These are phyloP conservation scores for Mizuhopecten yessoensis DNA, from an alignment of 1,140 invertebrate genomes.

Conservation along the genomic window DNA sequence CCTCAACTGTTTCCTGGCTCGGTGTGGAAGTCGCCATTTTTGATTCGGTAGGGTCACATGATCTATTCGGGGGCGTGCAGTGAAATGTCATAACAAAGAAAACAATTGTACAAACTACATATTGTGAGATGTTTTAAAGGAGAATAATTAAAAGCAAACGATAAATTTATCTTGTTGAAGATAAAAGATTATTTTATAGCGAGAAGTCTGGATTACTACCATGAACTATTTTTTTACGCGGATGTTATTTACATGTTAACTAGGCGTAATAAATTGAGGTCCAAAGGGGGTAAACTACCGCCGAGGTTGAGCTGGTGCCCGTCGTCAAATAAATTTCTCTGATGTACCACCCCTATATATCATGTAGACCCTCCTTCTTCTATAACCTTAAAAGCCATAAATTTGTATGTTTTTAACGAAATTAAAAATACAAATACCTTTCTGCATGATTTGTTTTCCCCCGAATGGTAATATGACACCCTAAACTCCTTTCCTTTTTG, in stretches of 20 bases:
- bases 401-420: no score
- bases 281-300: background rate
- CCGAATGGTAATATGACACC: background rate
- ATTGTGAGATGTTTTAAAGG: no score
- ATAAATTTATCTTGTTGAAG: background rate
- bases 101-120: no score
- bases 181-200: background rate
- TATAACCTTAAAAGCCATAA: background rate
- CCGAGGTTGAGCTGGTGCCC: background rate
- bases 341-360: background rate
- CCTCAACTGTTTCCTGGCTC: background rate
- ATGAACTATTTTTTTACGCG: constrained; percentile 56
- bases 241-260: constrained; percentile 4
- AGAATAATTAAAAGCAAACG: no score
- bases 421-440: no score
- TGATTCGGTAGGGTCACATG: constrained; percentile 58
- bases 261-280: constrained; percentile 10
- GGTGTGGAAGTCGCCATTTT: constrained; percentile 61
- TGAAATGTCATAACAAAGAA: constrained; percentile 25
- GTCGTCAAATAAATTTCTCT: background rate
- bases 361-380: background rate
- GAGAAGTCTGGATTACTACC: background rate
- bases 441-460: background rate
- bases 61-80: background rate
- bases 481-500: constrained; percentile 6